These are phyloP conservation scores for Phyllotreta cruciferae DNA, from an alignment of 2,888 invertebrate genomes.

Conservation along the genomic window DNA sequence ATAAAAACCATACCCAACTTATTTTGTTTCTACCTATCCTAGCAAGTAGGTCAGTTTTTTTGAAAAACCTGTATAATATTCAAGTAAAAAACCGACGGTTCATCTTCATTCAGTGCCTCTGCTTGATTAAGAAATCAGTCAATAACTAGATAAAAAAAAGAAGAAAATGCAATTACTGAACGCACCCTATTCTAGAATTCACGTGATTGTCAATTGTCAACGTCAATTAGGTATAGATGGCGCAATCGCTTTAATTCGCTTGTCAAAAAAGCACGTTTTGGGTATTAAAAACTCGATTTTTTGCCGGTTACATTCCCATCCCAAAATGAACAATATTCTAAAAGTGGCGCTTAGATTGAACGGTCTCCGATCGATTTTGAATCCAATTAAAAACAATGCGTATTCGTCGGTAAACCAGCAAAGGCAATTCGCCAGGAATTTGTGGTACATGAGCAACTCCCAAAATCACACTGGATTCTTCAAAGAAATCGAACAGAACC, in stretches of 20 bases:
- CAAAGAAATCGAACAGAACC: constrained; percentile 65
- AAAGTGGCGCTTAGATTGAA: constrained; percentile 66
- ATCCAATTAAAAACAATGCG: constrained; percentile 52
- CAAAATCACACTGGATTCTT: constrained; percentile 49
- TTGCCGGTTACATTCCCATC: constrained; percentile 23
- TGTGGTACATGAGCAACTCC: constrained; percentile 75
- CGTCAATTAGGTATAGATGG: constrained; percentile 8
- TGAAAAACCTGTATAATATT: too few relatives aligned
- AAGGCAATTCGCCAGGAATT: constrained; percentile 71
- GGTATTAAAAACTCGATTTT: constrained; percentile 7
- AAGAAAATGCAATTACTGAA: too few relatives aligned
- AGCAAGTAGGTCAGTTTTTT: too few relatives aligned
- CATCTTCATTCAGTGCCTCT: too few relatives aligned
- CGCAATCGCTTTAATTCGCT: neutral
- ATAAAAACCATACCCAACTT: too few relatives aligned
- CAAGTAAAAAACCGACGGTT: too few relatives aligned
- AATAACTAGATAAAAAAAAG: too few relatives aligned
- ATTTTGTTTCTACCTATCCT: too few relatives aligned
- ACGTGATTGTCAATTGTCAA: neutral
- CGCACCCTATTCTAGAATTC: too few relatives aligned
- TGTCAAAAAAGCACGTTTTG: constrained; percentile 21
- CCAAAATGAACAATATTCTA: constrained; percentile 74
- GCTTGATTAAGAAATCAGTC: too few relatives aligned
- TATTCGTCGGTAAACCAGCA: constrained; percentile 58
- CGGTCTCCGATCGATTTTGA: constrained; percentile 48